phyloP scores from a whole-genome alignment of 2,113 vertebrate species.

The Saguinus midas region DNA sequence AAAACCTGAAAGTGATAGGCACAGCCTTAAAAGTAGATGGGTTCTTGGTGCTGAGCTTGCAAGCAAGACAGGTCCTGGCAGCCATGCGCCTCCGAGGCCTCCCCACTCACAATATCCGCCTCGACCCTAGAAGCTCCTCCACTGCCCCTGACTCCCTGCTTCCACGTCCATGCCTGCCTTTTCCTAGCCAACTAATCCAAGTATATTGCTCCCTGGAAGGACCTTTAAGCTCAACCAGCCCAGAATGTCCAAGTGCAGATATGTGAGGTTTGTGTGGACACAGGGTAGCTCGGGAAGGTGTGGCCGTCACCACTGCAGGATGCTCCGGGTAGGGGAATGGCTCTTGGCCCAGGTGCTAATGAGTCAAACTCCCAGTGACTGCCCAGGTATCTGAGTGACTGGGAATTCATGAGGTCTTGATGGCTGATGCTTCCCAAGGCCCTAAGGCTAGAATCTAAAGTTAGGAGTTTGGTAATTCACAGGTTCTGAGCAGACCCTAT shows the following conservation, averaged over 20 bases:
- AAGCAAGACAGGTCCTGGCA: neutral
- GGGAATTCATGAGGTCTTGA: neutral
- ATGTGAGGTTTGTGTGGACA: neutral
- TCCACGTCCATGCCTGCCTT: neutral
- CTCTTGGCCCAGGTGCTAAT: neutral
- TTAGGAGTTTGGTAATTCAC: neutral
- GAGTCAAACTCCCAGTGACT: neutral
- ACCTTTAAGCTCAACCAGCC: neutral
- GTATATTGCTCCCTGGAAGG: accelerated
- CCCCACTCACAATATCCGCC: accelerated
- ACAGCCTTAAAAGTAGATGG: neutral
- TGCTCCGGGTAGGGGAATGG: neutral
- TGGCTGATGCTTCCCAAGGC: neutral
- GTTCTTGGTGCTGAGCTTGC: neutral
- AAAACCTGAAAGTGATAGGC: constrained; percentile 69
- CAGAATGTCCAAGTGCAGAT: accelerated
- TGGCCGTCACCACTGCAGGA: neutral
- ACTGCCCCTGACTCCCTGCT: accelerated
- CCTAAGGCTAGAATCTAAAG: neutral
- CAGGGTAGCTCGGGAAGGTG: neutral
- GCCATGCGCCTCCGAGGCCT: neutral
- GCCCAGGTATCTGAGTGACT: neutral
- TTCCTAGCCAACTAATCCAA: accelerated
- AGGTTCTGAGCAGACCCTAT: neutral
- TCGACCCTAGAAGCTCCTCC: accelerated